Base-by-base conservation (phyloP, 1,140 invertebrate genomes). In the Saccostrea cuccullata region DNA sequence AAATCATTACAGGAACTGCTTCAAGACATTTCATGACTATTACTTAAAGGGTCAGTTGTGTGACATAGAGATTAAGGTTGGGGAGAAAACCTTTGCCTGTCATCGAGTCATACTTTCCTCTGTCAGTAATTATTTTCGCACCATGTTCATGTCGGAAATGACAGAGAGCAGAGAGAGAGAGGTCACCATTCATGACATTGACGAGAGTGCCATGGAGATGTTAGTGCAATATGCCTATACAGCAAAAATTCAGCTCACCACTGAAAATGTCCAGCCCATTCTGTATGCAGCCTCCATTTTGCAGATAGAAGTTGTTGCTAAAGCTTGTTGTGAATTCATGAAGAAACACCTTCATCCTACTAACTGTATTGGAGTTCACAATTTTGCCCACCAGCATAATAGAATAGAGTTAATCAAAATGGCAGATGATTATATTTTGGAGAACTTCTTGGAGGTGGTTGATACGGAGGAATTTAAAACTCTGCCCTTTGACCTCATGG, bases 361-460 rank as follows among this genome's bases (percentile, higher is more conserved):
- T 0, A 95, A 95, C 87, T 95, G 94, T 90, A 92, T 95, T n/a
- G 94, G 92, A 77, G 93, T 95, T 17, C 90, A 93, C 20, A 92
- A 93, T 73, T 95, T 95, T 90, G 95, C 95, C 13, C 93, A 95
- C 86, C 92, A 93, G 86, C 95, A 95, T 90, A 94, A 94, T 47
- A 90, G 93, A 26, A 89, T 90, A 82, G 92, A 93, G 70, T 89
- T 95, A 36, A 93, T 95, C 70, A 91, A 92, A 70, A 92, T 93
- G 84, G 93, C 94, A 15, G 93, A 94, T 82, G 91, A 92, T 40
- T 95, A 93, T 86, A 93, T 95, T 15, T 86, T 92, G 58, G 94
- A 95, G 26, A 92, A 95, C 83, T 95, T 95, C 86, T 84, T 90
- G 11, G 92, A 94, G 13, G 93, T 95, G n/a, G 87, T 89, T 4